These are phyloP conservation scores for Acanthosoma haemorrhoidale DNA, from an alignment of 2,888 invertebrate genomes.

Conservation along the genomic window DNA sequence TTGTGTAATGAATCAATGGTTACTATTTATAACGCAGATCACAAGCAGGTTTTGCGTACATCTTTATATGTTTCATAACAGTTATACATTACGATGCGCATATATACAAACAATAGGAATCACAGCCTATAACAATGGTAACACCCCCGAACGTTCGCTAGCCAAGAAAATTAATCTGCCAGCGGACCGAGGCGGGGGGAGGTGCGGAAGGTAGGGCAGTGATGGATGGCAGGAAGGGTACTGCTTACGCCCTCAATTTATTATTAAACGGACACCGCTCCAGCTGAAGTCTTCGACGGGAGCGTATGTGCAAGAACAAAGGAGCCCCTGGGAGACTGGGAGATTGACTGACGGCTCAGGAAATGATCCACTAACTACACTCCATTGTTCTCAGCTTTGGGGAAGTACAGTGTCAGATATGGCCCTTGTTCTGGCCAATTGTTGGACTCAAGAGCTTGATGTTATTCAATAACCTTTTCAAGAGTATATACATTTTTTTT, in stretches of 20 bases:
- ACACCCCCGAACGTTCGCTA: too few relatives aligned
- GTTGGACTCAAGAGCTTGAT: neutral
- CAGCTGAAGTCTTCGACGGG: too few relatives aligned
- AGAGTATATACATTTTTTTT: neutral
- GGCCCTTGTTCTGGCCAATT: neutral
- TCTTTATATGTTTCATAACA: too few relatives aligned
- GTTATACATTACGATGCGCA: too few relatives aligned
- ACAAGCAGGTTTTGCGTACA: too few relatives aligned
- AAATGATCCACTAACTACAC: constrained; percentile 21
- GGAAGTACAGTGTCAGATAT: neutral
- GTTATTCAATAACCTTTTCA: too few relatives aligned
- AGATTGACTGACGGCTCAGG: constrained; percentile 20
- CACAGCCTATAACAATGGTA: too few relatives aligned
- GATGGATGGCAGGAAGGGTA: constrained; percentile 11
- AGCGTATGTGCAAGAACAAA: neutral
- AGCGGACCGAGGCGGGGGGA: too few relatives aligned
- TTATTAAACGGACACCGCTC: constrained; percentile 16
- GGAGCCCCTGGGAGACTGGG: too few relatives aligned
- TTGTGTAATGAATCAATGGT: too few relatives aligned
- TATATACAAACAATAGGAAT: too few relatives aligned
- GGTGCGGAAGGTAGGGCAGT: neutral
- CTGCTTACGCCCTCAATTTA: constrained; percentile 24
- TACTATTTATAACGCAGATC: too few relatives aligned
- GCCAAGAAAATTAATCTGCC: neutral
- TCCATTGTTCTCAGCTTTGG: constrained; percentile 9